Percentiles rank a stretch among this genome's conserved stretches.
Conservation (phyloP, 2,888 invertebrate genomes). For the Apantesis nais region DNA sequence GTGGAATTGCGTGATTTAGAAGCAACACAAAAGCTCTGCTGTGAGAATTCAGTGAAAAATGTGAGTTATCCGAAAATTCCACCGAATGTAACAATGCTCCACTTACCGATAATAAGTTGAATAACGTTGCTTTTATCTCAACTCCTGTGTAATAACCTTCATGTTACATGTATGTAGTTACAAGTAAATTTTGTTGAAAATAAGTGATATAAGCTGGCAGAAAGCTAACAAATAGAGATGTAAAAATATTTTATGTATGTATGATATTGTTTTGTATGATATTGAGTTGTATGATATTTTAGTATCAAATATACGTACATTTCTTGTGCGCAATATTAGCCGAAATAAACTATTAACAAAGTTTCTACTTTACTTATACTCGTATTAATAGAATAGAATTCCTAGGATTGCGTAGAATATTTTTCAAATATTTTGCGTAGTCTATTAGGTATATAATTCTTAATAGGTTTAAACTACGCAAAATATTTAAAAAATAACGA, state of each 20-base stretch:
- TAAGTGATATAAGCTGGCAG: not conserved
- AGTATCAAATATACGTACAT: not conserved
- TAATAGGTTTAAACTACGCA: too few species aligned
- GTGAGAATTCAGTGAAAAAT: constrained; percentile 39
- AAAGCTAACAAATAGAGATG: constrained; percentile 1
- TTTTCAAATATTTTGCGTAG: too few species aligned
- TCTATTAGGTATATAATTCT: too few species aligned
- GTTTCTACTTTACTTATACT: too few species aligned
- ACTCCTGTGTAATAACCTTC: not conserved
- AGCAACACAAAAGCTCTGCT: constrained; percentile 37
- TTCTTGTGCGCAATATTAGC: not conserved
- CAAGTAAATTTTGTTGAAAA: not conserved
- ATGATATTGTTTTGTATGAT: too few species aligned
- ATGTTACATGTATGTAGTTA: not conserved
- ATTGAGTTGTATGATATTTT: too few species aligned
- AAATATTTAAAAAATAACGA: not conserved
- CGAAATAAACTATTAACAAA: too few species aligned
- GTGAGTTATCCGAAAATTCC: constrained; percentile 33
- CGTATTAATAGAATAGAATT: too few species aligned
- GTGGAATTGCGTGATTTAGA: too few species aligned
- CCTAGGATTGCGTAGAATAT: too few species aligned
- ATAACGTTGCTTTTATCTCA: constrained; percentile 21
- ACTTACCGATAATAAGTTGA: constrained; percentile 32
- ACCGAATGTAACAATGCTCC: constrained; percentile 24
- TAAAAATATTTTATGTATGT: not conserved